These are phyloP conservation scores for Tribolium madens DNA, from an alignment of 1,140 invertebrate species.

Conservation along the genomic window DNA sequence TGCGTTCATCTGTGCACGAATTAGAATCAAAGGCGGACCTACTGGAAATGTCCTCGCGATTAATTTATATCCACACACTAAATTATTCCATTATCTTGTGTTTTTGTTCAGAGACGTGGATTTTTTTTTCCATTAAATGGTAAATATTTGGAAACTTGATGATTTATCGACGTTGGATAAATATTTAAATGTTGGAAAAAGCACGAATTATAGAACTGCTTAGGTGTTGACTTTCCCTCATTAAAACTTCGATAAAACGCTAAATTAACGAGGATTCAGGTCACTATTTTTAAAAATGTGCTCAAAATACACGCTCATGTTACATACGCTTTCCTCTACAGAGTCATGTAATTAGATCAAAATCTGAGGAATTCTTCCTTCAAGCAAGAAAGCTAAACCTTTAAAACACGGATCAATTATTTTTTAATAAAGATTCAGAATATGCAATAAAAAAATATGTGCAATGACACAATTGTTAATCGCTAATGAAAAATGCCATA, in stretches of 20 bases:
- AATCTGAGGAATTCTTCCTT: too few species aligned
- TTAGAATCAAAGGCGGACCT: constrained; percentile 52
- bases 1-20: constrained; percentile 53
- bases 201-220: neutral
- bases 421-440: too few species aligned
- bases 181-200: neutral
- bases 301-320: neutral
- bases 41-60: constrained; percentile 54
- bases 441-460: too few species aligned
- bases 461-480: too few species aligned
- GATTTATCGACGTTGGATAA: neutral
- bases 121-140: neutral
- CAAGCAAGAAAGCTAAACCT: too few species aligned
- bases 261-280: neutral
- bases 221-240: neutral
- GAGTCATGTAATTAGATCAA: too few species aligned
- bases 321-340: too few species aligned
- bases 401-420: too few species aligned
- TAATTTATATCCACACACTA: constrained; percentile 54
- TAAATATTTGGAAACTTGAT: neutral
- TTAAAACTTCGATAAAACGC: neutral
- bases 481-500: too few species aligned
- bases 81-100: constrained; percentile 55
- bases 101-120: constrained; percentile 1
- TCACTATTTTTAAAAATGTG: neutral